Percentiles rank a stretch among this genome's conserved stretches.
phyloP scores from a whole-genome alignment of 2,888 invertebrate genomes.

The Quadriops clusia region DNA sequence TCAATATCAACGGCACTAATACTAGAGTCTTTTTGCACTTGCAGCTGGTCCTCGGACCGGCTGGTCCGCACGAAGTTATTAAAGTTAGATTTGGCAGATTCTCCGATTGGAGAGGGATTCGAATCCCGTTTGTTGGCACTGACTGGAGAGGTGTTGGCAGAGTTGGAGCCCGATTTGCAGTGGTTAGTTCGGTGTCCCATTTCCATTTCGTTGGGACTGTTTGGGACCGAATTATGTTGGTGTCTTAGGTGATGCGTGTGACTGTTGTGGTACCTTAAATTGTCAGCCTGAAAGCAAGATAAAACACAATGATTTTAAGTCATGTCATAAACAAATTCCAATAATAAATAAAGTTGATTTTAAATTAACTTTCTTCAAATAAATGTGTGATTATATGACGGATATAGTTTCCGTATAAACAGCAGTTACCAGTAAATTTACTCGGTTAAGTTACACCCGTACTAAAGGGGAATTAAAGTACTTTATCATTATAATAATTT shows the following conservation, averaged over 20 bases:
- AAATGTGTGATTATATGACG: too few species aligned
- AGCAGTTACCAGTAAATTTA: too few species aligned
- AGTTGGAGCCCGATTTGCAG: conserved; percentile 35
- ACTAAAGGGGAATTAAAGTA: too few species aligned
- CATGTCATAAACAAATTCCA: too few species aligned
- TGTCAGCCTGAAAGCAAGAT: conserved; percentile 18
- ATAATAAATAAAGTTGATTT: too few species aligned
- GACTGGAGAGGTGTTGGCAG: conserved; percentile 43
- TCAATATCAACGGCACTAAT: conserved; percentile 82
- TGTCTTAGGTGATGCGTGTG: conserved; percentile 33
- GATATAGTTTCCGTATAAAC: too few species aligned
- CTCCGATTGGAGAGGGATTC: conserved; percentile 19
- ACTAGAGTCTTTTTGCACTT: conserved; percentile 64
- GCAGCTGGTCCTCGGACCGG: conserved; percentile 84
- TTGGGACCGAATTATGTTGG: conserved; percentile 52
- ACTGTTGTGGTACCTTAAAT: conserved; percentile 43
- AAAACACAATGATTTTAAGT: too few species aligned
- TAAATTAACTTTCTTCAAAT: too few species aligned
- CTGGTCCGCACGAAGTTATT: conserved; percentile 66
- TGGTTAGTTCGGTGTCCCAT: conserved; percentile 40
- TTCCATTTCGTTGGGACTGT: conserved; percentile 55
- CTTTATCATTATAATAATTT: too few species aligned
- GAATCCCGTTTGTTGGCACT: conserved; percentile 41
- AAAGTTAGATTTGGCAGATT: conserved; percentile 16
- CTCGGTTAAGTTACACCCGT: too few species aligned